These are phyloP conservation scores for Octomys mimax DNA, from an alignment of 2,797 vertebrate genomes.

Conservation along the genomic window DNA sequence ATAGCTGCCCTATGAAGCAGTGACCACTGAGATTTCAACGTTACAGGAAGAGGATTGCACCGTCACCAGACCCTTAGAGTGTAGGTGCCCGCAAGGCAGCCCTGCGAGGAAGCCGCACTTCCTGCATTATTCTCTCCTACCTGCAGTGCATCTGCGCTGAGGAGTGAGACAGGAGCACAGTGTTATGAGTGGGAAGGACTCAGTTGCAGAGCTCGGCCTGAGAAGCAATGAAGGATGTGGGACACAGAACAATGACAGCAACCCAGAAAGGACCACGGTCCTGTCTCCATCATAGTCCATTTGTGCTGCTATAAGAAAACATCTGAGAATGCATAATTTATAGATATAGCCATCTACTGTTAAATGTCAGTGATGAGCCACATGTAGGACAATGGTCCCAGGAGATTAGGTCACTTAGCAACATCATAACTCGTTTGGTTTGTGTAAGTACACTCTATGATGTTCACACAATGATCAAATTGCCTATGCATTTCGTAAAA, in stretches of 20 bases:
- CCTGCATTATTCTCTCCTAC: background rate
- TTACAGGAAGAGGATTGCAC: background rate
- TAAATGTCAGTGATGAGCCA: background rate
- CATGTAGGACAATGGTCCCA: background rate
- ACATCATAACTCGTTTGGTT: background rate
- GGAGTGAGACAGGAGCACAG: background rate
- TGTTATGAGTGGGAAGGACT: background rate
- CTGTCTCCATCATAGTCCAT: background rate
- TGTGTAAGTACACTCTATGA: background rate
- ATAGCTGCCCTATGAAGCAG: background rate
- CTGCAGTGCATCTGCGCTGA: no score
- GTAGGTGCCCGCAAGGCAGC: background rate
- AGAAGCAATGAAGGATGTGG: background rate
- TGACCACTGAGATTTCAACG: background rate
- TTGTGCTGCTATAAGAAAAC: background rate
- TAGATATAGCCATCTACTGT: background rate
- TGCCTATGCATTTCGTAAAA: background rate
- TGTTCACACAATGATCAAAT: background rate
- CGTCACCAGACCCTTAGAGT: background rate
- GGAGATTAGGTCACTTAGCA: background rate
- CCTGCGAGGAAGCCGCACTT: accelerated
- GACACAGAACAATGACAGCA: background rate
- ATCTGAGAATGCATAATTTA: background rate
- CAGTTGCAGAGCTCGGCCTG: background rate
- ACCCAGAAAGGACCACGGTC: background rate